phyloP scores from a whole-genome alignment of 1,140 invertebrate genomes.

The Acarapis woodi region DNA sequence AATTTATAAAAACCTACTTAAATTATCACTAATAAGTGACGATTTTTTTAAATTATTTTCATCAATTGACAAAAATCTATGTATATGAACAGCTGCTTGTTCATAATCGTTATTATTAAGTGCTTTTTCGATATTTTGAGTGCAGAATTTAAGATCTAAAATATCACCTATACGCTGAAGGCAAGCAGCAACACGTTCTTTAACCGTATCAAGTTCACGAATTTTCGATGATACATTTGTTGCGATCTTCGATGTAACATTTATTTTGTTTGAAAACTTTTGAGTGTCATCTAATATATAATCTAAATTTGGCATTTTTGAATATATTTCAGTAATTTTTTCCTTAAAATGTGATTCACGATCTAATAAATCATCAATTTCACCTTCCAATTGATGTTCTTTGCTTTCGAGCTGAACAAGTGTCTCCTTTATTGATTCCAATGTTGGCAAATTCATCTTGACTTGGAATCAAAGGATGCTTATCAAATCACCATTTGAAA shows the following conservation, averaged over 20 bases:
- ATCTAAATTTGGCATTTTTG: constrained; percentile 29
- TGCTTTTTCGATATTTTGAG: constrained; percentile 71
- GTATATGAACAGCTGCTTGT: constrained; percentile 71
- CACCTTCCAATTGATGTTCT: constrained; percentile 3
- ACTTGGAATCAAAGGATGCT: too few relatives aligned
- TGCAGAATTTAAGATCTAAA: constrained; percentile 77
- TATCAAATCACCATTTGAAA: too few relatives aligned
- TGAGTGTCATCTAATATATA: constrained; percentile 35
- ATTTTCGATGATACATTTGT: constrained; percentile 90
- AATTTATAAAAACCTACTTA: constrained; percentile 2
- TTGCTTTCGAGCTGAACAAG: background rate
- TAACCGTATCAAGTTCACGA: constrained; percentile 61
- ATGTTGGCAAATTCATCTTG: too few relatives aligned
- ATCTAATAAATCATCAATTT: constrained; percentile 3
- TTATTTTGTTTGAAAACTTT: constrained; percentile 36
- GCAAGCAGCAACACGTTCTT: constrained; percentile 76
- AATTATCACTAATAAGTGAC: background rate
- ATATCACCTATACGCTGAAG: constrained; percentile 83
- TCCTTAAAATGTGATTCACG: constrained; percentile 1
- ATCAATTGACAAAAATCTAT: constrained; percentile 80
- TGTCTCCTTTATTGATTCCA: too few relatives aligned
- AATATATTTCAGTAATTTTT: background rate
- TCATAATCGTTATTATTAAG: constrained; percentile 63
- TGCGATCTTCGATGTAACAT: constrained; percentile 58
- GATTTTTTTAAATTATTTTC: constrained; percentile 38